Conservation (phyloP, 2,797 vertebrate species). For the Microctenopoma stevenorrisi region DNA sequence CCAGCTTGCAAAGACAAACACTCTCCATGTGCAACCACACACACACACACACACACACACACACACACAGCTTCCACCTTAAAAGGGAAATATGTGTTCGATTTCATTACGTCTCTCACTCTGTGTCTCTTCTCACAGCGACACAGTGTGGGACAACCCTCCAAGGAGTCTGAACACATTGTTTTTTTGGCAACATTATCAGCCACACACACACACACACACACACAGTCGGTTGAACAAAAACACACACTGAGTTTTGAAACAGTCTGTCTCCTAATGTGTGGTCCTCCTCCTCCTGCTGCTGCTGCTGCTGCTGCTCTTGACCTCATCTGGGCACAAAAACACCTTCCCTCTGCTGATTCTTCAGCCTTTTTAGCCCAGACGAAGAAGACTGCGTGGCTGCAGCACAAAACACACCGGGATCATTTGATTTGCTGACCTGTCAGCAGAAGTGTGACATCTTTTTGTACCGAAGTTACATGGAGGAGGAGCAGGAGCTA, state of each 20-base stretch:
- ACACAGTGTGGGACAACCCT: conserved; percentile 56
- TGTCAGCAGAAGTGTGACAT: not conserved
- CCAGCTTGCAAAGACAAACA: conserved; percentile 67
- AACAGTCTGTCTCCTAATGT: conserved; percentile 68
- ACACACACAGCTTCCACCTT: conserved; percentile 49
- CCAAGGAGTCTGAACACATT: conserved; percentile 68
- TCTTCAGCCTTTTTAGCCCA: conserved; percentile 36
- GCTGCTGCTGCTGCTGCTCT: conserved; percentile 14
- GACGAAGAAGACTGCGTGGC: conserved; percentile 31
- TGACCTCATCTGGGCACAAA: conserved; percentile 51
- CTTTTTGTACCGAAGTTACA: no score
- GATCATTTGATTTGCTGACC: conserved; percentile 17
- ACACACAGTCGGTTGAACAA: conserved; percentile 42
- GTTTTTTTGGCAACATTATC: conserved; percentile 73
- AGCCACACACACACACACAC: conserved; percentile 50
- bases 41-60: conserved; percentile 20
- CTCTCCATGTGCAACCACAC: conserved; percentile 42
- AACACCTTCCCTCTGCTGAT: conserved; percentile 26
- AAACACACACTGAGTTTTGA: conserved; percentile 57
- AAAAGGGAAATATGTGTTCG: conserved; percentile 71
- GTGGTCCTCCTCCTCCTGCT: conserved; percentile 61
- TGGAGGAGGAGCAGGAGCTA: no score
- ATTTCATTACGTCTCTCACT: conserved; percentile 52
- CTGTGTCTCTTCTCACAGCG: conserved; percentile 38
- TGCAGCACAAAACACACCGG: conserved; percentile 15